These are phyloP conservation scores for Camponotus fellah DNA, from an alignment of 2,888 invertebrate species.

Conservation along the genomic window DNA sequence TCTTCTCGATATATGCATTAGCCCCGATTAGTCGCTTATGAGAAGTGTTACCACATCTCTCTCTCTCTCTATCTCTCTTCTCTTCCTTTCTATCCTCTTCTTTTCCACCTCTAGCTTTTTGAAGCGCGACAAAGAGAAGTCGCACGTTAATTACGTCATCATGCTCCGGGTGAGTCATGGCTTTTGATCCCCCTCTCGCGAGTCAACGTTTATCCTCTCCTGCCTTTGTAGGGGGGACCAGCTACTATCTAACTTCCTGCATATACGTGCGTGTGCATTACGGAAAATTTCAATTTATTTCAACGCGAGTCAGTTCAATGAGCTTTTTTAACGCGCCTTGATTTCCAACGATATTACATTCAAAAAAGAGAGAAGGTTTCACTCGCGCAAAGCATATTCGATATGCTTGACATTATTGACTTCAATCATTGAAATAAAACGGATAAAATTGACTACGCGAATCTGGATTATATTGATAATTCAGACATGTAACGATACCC, in stretches of 20 bases:
- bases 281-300: conserved; percentile 44
- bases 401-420: not conserved
- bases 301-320: conserved; percentile 6
- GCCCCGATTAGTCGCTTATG: conserved; percentile 73
- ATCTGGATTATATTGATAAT: not conserved
- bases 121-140: conserved; percentile 34
- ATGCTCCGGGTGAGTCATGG: conserved; percentile 73
- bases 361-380: not conserved
- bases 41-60: conserved; percentile 63
- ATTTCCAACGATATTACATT: conserved; percentile 23
- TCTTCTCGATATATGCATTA: conserved; percentile 59
- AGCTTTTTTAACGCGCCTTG: not conserved
- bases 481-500: too few species aligned
- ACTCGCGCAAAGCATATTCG: not conserved
- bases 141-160: conserved; percentile 73
- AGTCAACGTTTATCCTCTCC: conserved; percentile 11
- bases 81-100: not conserved
- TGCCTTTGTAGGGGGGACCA: conserved; percentile 9
- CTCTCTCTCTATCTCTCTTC: conserved; percentile 16
- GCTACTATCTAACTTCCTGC: conserved; percentile 14
- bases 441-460: not conserved
- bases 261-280: not conserved
- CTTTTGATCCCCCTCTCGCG: conserved; percentile 69
- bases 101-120: conserved; percentile 46
- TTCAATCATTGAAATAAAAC: not conserved